Base-by-base conservation (phyloP, 2,113 vertebrate genomes). In the Scomber japonicus region DNA sequence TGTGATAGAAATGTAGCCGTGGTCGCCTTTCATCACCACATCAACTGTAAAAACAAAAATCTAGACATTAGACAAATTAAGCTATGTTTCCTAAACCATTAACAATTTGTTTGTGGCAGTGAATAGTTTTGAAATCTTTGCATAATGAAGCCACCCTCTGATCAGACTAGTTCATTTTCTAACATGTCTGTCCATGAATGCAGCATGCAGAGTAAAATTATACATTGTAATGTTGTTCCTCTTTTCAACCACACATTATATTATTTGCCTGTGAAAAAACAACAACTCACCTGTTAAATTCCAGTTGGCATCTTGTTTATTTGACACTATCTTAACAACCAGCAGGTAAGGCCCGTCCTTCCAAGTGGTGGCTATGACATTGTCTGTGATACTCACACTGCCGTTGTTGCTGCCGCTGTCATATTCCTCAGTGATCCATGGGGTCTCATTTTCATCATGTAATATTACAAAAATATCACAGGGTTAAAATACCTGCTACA, bases 1-100 rank as follows among this genome's bases (percentile, higher is more conserved):
- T 53, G 97, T 96, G 62, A 97, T 81, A 30, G 97, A 97, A 70
- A 97, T 96, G 83, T 88, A 97, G 31, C 97, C 97, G 75, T 96
- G 96, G 21, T 91, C 92, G 56, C 96, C 95, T 91, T 93, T 92
- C 97, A 97, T 97, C 71, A 95, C 91, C 63, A 97, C 94, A 77
- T 89, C 91, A 48, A 97, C 97, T 97, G 81, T n/a, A 78, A 75
- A 86, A 67, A 68, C 8, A 76, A 85, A 86, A 85, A 88, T 11
- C 6, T n/a, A 66, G 19, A 50, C 14, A 62, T 69, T 16, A 81
- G 21, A 67, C 12, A 79, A 80, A 85, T 17, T 19, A 45, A 16
- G 65, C 24, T 27, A 27, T 27, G 24, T 27, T 27, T 27, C 24
- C 24, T 3, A 27, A 27, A 2, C 24, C 24, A 27, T 27, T 1